These are phyloP conservation scores for Patella ulyssiponensis DNA, from an alignment of 2,888 invertebrate genomes.

Conservation along the genomic window DNA sequence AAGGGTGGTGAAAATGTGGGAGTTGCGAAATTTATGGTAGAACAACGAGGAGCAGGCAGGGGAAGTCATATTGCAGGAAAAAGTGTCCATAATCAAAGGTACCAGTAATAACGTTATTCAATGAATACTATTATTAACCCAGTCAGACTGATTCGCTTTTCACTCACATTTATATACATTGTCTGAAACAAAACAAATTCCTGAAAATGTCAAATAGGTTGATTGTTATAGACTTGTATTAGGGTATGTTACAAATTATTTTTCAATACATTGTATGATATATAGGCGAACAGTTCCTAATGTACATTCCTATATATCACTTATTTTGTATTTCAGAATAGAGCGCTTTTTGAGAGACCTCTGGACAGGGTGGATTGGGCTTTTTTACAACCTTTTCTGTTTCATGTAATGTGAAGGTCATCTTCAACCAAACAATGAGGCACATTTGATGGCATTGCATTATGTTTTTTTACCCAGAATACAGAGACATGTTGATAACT, in stretches of 20 bases:
- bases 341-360: conserved; percentile 42
- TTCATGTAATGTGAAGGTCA: conserved; percentile 28
- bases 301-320: too few species aligned
- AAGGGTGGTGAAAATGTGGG: conserved; percentile 6
- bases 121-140: conserved; percentile 3
- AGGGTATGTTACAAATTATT: too few species aligned
- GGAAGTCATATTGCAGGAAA: background rate
- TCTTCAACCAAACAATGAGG: conserved; percentile 21
- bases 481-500: conserved; percentile 14
- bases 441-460: conserved; percentile 27
- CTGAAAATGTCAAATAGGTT: too few species aligned
- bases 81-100: background rate
- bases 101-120: conserved; percentile 6
- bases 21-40: background rate
- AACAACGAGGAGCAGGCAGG: background rate
- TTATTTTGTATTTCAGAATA: conserved; percentile 25
- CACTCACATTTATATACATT: too few species aligned
- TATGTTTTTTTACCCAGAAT: conserved; percentile 29
- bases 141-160: background rate
- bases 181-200: too few species aligned
- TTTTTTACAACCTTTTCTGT: conserved; percentile 28
- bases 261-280: too few species aligned
- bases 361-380: conserved; percentile 13
- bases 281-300: too few species aligned
- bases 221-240: too few species aligned